These are phyloP conservation scores for Pituophis catenifer DNA, from an alignment of 2,113 vertebrate species.

Conservation along the genomic window DNA sequence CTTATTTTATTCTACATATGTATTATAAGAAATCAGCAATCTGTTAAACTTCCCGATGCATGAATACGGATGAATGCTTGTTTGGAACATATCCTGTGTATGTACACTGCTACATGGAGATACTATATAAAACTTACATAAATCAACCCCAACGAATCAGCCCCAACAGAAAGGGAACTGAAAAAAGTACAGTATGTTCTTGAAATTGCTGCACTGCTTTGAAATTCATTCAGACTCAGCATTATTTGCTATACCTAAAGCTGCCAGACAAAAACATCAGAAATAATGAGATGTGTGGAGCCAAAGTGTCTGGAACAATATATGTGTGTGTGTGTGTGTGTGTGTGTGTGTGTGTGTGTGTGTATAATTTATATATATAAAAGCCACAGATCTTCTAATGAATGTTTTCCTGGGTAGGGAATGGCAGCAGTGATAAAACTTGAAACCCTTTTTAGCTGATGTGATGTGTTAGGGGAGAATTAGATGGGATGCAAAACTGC, in stretches of 20 bases:
- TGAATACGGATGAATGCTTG: not conserved
- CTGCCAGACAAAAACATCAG: not conserved
- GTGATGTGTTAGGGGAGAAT: not conserved
- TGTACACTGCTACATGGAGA: not conserved
- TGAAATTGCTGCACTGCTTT: not conserved
- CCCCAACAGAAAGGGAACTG: not conserved
- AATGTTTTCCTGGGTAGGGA: not conserved
- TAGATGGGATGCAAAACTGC: not conserved
- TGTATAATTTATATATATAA: no score
- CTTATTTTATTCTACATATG: not conserved
- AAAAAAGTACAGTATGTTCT: not conserved
- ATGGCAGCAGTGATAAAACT: not conserved
- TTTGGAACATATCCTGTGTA: not conserved
- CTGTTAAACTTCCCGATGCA: not conserved
- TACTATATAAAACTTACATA: not conserved
- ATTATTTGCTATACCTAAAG: not conserved
- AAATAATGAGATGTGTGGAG: not conserved
- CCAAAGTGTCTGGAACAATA: not conserved
- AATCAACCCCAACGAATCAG: not conserved
- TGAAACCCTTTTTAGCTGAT: not conserved
- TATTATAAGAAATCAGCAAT: not conserved
- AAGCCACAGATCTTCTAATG: not conserved
- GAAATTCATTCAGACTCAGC: not conserved
- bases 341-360: no score
- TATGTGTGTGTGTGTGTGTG: no score